Base-by-base conservation (phyloP, 2,797 vertebrate genomes). In the Naso thynnoides region DNA sequence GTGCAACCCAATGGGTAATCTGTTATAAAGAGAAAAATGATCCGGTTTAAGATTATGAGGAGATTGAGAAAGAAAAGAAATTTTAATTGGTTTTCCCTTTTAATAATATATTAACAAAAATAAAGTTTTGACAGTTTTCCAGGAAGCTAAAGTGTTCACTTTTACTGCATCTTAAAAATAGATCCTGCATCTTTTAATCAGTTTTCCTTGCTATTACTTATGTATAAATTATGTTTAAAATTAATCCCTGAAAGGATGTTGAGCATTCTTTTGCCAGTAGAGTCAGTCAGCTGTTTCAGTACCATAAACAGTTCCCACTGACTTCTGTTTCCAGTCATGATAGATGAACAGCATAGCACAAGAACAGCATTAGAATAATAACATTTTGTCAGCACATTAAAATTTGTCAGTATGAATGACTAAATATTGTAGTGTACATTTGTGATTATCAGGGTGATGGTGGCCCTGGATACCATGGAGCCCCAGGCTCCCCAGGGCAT, bases 361-460 rank as follows among this genome's bases (percentile, higher is more conserved):
- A 14, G 10, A 18, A 33, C 19, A 61, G 5, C 29, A 44, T 16
- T 10, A 53, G 0, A 31, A 31, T 29, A 41, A 39, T 58, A 8
- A 1, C 2, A 3, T 33, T 21, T 8, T 58, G 16, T 1, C 52
- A 33, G 4, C 1, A 41, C 14, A 24, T 0, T 18, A 24, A 36
- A 44, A 36, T 55, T 0, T 19, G 5, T 65, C 3, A 23, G 36
- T 64, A 19, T 52, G 1, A 44, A 55, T 16, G 5, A 31, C 49
- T n/a, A 55, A 18, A 19, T 11, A 36, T n/a, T 45, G 3, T 8
- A 0, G 5, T 62, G 8, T 33, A 23, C 52, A 42, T 60, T 23
- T 81, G 41, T 78, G 29, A 53, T 56, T 61, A 31, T 59, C 56
- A 94, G 93, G 92, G 92, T 45, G 84, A 92, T 16, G 36, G 75